Evolutionary conservation across 2,113 vertebrate species (phyloP), one percentile per base, ranked within the genome.

Genomic region (Paraplagusia blochii): DNA sequence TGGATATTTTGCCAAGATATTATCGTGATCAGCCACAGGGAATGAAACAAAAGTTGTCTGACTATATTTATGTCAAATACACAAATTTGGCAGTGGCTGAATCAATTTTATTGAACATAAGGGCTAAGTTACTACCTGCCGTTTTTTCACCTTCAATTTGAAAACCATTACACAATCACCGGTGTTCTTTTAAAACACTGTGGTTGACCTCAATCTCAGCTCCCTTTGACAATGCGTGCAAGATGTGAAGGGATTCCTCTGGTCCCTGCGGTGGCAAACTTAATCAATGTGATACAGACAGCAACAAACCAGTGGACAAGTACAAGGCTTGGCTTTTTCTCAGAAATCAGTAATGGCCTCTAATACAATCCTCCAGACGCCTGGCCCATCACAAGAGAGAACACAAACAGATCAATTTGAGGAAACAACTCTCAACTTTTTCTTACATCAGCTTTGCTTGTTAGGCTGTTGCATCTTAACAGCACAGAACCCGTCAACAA

Each of bases 251-350:
- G 45, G 63, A 61, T 47, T 45, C 63, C 47, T 44, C 17, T 62
- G 58, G 60, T 73, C 71, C 11, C 54, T 62, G 61, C 63, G 49
- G 66, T 79, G 76, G 80, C 72, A 65, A 43, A 35, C 44, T 35
- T 65, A 78, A 85, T 84, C 76, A 80, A 63, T 10, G 52, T 63
- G 43, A 14, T 71, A 53, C 56, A 70, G 57, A 63, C 16, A 73
- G 55, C 50, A 60, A 17, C 43, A 57, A 65, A 63, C 61, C 60
- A 55, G 15, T 62, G 57, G 56, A 54, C 38, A 17, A 51, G 34
- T 40, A 38, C 12, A 34, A 68, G 42, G 77, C 58, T 82, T 87
- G 79, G 71, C 67, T 81, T 81, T 75, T 85, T 85, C 81, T 64
- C 38, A 74, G 66, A 56, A 67, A 80, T 69, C 66, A 77, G 70